A percentile compares a stretch with the other conserved stretches of the same genome.
Evolutionary conservation across 1,140 invertebrate genomes (phyloP).

Genomic region (Magallana angulata): DNA sequence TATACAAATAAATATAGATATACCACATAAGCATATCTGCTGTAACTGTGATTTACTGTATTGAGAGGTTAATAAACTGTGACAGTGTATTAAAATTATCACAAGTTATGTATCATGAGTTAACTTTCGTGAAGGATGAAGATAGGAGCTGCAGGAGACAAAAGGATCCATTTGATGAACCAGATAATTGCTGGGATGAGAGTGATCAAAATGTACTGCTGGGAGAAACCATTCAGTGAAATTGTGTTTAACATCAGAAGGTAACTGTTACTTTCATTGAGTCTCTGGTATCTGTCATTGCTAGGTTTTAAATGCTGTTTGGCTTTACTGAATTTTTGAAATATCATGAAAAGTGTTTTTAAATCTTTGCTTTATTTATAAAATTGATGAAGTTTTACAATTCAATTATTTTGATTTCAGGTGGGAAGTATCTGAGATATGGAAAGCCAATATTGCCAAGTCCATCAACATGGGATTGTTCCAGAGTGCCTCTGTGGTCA

Average conservation of each 20-base stretch:
- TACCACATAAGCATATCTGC: no score
- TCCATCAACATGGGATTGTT: slow-evolving; percentile 23
- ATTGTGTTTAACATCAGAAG: slow-evolving; percentile 47
- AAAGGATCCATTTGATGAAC: slow-evolving; percentile 84
- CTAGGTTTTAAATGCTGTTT: no score
- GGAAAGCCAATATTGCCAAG: slow-evolving; percentile 16
- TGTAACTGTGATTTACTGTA: no score
- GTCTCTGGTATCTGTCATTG: no score
- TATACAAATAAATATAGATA: no score
- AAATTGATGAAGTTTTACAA: background rate
- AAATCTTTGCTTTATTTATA: no score
- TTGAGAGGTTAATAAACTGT: no score
- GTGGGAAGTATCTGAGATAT: slow-evolving; percentile 14
- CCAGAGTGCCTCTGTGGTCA: background rate
- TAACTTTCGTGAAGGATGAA: slow-evolving; percentile 30
- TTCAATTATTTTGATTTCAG: slow-evolving; percentile 27
- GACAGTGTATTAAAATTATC: no score
- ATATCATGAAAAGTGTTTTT: no score
- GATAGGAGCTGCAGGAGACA: slow-evolving; percentile 38
- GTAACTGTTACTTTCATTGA: slow-evolving; percentile 33
- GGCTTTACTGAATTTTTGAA: no score
- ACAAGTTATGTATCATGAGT: no score
- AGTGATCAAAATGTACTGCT: slow-evolving; percentile 88
- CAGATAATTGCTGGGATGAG: slow-evolving; percentile 92
- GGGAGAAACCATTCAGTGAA: slow-evolving; percentile 58